These are phyloP conservation scores for Willowsia nigromaculata DNA, from an alignment of 2,888 invertebrate species.

Conservation along the genomic window DNA sequence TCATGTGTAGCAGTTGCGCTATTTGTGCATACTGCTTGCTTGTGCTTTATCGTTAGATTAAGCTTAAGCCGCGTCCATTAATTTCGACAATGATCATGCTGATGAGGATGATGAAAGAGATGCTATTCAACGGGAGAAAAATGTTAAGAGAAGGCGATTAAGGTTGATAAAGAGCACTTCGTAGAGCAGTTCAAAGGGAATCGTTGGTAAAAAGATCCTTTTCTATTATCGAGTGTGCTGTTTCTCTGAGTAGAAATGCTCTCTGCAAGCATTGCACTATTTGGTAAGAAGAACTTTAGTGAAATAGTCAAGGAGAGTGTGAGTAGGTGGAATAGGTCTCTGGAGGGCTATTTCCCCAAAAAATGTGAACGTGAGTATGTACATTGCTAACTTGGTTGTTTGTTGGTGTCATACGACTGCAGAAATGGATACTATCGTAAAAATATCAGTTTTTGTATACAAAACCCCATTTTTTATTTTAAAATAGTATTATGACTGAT, in stretches of 20 bases:
- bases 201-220: slow-evolving; percentile 40
- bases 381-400: background rate
- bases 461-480: too few relatives aligned
- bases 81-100: slow-evolving; percentile 18
- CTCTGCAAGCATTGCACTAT: slow-evolving; percentile 6
- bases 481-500: too few relatives aligned
- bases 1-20: background rate
- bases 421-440: too few relatives aligned
- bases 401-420: background rate
- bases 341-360: slow-evolving; percentile 34
- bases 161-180: slow-evolving; percentile 69
- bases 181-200: slow-evolving; percentile 68
- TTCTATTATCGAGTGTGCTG: slow-evolving; percentile 48
- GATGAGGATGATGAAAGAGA: slow-evolving; percentile 16
- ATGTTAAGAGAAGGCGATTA: slow-evolving; percentile 55
- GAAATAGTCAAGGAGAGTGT: slow-evolving; percentile 36
- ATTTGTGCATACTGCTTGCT: background rate
- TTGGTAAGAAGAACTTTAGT: background rate
- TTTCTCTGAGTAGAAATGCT: background rate
- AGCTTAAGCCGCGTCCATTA: slow-evolving; percentile 27
- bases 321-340: slow-evolving; percentile 60
- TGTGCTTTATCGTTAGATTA: background rate
- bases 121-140: background rate
- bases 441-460: too few relatives aligned
- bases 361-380: background rate